These are phyloP conservation scores for Panthera tigris DNA, from an alignment of 2,113 vertebrate genomes.

Conservation along the genomic window DNA sequence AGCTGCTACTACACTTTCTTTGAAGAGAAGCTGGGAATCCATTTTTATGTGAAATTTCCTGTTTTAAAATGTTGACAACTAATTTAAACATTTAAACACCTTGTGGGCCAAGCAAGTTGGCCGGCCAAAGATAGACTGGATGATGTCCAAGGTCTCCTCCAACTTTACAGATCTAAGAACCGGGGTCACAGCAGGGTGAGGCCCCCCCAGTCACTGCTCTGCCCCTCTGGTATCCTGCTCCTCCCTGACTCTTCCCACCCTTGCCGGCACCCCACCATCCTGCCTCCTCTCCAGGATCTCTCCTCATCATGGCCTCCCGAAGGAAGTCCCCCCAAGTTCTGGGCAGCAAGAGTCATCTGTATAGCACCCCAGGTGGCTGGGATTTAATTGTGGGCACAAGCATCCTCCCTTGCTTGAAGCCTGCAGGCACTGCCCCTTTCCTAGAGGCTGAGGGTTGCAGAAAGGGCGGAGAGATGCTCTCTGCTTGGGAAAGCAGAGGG, in stretches of 20 bases:
- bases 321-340: not conserved
- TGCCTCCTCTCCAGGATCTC: not conserved
- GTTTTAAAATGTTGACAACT: slow-evolving; percentile 53
- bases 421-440: not conserved
- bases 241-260: not conserved
- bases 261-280: not conserved
- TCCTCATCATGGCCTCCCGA: not conserved
- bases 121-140: not conserved
- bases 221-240: too few species aligned
- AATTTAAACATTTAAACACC: slow-evolving; percentile 59
- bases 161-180: not conserved
- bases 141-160: not conserved
- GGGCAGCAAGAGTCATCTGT: not conserved
- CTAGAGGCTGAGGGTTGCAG: not conserved
- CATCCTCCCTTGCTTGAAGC: not conserved
- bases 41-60: slow-evolving; percentile 13
- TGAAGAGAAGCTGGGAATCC: not conserved
- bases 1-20: not conserved
- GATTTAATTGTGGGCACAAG: not conserved
- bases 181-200: not conserved
- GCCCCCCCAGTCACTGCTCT: not conserved
- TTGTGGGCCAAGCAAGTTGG: slow-evolving; percentile 22
- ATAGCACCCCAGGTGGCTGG: not conserved
- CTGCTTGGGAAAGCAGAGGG: not conserved
- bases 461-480: not conserved